Base-by-base conservation (phyloP, 2,113 vertebrate genomes). In the Pholis gunnellus region DNA sequence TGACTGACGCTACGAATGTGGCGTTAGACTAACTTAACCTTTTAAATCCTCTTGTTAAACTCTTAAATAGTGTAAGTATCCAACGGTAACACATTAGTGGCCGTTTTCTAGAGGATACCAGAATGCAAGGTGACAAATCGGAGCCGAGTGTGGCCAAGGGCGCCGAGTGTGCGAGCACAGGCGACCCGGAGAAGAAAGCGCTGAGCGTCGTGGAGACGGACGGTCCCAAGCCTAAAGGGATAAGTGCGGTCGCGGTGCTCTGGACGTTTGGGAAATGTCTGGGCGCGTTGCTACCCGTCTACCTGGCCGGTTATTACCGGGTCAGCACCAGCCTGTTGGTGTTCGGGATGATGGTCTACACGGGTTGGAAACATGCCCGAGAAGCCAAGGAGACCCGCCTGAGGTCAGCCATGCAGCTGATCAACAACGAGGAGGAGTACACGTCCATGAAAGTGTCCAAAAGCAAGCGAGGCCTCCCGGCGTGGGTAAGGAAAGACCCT, bases 331-430 rank as follows among this genome's bases (percentile, higher is more conserved):
- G 96, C 20, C 90, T 97, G 81, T 87, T 97, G 83, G 91, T 96
- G 42, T 95, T 94, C 87, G 97, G 97, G 27, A 95, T 97, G 90
- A 95, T 96, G 88, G 94, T 97, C 10, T 97, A 97, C 91, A 94
- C 96, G 69, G 97, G 97, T 72, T 97, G 97, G 97, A 96, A 96
- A 87, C 94, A 96, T 71, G 93, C 95, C 59, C 94, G 97, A 20
- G 95, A 96, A 0, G 94, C 93, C 78, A 97, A 97, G 73, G 95
- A 96, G 82, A 92, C 89, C 2, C 94, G 95, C 2, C 92, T 97
- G 61, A 93, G 70, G 75, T 95, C 94, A 1, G 97, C 97, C 38
- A 90, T 96, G 3, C 89, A 94, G 85, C 85, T 96, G 20, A 77
- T 96, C 78, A 85, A 88, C 65, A 76, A 95, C 75, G 97, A 97